Percentiles rank a stretch among this genome's conserved stretches.
These are phyloP conservation scores for Thera britannica DNA, from an alignment of 2,888 invertebrate genomes.

Conservation along the genomic window DNA sequence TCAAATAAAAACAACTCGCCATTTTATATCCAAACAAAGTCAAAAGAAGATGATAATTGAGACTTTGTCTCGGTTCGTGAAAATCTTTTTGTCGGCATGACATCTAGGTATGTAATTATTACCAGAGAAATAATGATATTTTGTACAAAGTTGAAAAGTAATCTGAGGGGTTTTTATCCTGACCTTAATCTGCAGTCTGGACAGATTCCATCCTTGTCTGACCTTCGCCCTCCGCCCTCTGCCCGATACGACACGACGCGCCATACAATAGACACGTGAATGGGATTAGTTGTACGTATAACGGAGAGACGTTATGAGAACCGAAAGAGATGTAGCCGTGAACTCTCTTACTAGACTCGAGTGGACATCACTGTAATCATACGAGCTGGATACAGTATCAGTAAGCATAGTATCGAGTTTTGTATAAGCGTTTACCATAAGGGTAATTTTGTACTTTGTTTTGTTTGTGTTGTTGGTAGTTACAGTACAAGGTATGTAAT, in stretches of 20 bases:
- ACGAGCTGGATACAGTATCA: background rate
- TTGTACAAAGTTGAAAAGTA: conserved; percentile 11
- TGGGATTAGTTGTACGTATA: conserved; percentile 3
- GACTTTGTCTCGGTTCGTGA: conserved; percentile 1
- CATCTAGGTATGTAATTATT: conserved; percentile 9
- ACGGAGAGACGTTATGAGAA: background rate
- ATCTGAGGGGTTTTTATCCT: background rate
- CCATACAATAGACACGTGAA: background rate
- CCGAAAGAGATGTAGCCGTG: background rate
- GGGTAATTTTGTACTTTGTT: too few relatives aligned
- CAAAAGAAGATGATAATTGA: background rate
- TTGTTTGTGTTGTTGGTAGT: too few relatives aligned
- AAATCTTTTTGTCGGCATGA: conserved; percentile 1
- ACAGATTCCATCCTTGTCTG: background rate
- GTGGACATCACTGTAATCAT: background rate
- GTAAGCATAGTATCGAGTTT: too few relatives aligned
- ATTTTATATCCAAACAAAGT: background rate
- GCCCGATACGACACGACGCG: background rate
- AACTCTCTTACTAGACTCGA: background rate
- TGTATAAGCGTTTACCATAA: background rate
- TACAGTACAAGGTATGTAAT: too few relatives aligned
- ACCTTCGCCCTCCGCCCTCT: background rate
- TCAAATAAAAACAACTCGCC: background rate
- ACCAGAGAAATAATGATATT: conserved; percentile 9
- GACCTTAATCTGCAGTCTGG: conserved; percentile 1